phyloP scores from a whole-genome alignment of 2,888 invertebrate species.

The Synanthedon formicaeformis region DNA sequence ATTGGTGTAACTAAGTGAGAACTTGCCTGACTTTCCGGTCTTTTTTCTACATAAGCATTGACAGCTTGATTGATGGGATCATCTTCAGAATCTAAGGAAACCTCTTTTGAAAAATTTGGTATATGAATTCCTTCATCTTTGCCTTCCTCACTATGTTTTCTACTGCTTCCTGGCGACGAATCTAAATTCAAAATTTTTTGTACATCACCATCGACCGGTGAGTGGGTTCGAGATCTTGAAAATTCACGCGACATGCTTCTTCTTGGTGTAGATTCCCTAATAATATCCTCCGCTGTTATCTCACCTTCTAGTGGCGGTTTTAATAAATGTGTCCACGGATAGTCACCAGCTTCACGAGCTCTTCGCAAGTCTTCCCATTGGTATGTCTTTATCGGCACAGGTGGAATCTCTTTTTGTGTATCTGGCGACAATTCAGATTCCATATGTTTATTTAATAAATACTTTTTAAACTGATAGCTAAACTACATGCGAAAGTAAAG shows the following conservation, averaged over 20 bases:
- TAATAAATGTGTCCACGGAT: slow-evolving; percentile 84
- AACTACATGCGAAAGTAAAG: slow-evolving; percentile 11
- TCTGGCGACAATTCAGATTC: slow-evolving; percentile 69
- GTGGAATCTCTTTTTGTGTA: slow-evolving; percentile 66
- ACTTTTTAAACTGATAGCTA: slow-evolving; percentile 10
- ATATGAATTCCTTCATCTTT: slow-evolving; percentile 57
- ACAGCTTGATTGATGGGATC: slow-evolving; percentile 35
- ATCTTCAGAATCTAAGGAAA: slow-evolving; percentile 59
- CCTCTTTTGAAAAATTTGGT: slow-evolving; percentile 64
- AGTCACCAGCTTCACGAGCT: slow-evolving; percentile 78
- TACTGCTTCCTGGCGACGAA: slow-evolving; percentile 63
- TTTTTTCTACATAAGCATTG: slow-evolving; percentile 29
- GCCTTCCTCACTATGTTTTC: slow-evolving; percentile 57
- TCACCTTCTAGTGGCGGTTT: slow-evolving; percentile 72
- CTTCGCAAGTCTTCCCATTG: slow-evolving; percentile 84
- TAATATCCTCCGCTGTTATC: slow-evolving; percentile 63
- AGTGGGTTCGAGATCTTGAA: slow-evolving; percentile 56
- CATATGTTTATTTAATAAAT: slow-evolving; percentile 54
- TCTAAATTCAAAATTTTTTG: slow-evolving; percentile 60
- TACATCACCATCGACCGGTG: slow-evolving; percentile 40
- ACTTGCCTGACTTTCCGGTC: slow-evolving; percentile 37
- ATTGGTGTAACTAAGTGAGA: slow-evolving; percentile 34
- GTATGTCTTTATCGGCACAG: slow-evolving; percentile 81
- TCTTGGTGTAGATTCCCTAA: slow-evolving; percentile 54
- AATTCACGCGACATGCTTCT: slow-evolving; percentile 63